Evolutionary conservation across 2,113 vertebrate genomes (phyloP).

Genomic region (Clinocottus analis): DNA sequence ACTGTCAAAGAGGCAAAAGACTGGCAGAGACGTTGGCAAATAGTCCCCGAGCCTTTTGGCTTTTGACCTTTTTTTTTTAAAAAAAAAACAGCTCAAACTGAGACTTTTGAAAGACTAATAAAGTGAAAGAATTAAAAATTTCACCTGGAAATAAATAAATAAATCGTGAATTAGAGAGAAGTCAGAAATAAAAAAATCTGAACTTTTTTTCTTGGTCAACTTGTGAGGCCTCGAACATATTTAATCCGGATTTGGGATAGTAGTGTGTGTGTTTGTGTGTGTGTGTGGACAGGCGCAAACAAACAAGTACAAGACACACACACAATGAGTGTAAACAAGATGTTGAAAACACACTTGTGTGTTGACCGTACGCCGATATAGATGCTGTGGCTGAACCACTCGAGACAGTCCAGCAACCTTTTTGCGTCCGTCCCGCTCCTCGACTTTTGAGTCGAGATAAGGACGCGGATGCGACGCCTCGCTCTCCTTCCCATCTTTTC

Average conservation of each 20-base stretch:
- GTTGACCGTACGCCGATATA: neutral
- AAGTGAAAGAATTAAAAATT: neutral
- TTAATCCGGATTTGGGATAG: neutral
- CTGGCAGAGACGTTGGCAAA: neutral
- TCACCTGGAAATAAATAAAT: neutral
- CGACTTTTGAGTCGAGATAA: constrained; percentile 21
- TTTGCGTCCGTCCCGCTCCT: constrained; percentile 15
- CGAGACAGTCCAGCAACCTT: neutral
- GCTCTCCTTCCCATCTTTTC: neutral
- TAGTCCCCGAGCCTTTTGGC: neutral
- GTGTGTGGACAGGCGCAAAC: neutral
- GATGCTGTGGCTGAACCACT: neutral
- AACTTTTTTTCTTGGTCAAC: neutral
- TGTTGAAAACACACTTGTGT: neutral
- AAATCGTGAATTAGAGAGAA: too few relatives aligned
- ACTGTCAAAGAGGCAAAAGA: neutral
- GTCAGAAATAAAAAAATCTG: neutral
- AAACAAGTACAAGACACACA: neutral
- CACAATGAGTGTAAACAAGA: neutral
- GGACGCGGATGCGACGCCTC: neutral
- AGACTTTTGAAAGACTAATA: neutral
- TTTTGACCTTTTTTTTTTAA: neutral
- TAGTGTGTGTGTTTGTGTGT: neutral
- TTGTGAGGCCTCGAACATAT: neutral
- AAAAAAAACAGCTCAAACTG: neutral